phyloP scores from a whole-genome alignment of 2,113 vertebrate genomes.

The Triplophysa siluroides region DNA sequence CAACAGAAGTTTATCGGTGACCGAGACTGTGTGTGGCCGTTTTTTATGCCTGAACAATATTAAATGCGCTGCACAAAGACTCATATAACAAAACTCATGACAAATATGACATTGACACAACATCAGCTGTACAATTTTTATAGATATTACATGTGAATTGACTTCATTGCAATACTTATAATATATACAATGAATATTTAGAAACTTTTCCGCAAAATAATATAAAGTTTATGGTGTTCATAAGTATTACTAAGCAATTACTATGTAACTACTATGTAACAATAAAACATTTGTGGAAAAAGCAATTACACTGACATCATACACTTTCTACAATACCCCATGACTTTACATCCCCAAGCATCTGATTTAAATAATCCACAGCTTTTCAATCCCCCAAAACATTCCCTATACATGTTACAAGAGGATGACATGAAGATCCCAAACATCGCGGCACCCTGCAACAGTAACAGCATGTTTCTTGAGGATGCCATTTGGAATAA shows the following conservation, averaged over 20 bases:
- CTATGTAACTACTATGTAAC: too few species aligned
- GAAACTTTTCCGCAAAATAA: too few species aligned
- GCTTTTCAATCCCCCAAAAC: not conserved
- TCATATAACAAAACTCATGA: not conserved
- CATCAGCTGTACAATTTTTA: too few species aligned
- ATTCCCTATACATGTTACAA: not conserved
- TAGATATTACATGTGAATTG: too few species aligned
- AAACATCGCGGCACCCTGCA: conserved; percentile 18
- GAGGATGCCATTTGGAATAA: conserved; percentile 43
- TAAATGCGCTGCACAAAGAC: not conserved
- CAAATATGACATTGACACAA: not conserved
- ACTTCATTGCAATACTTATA: too few species aligned
- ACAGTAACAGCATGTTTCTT: conserved; percentile 26
- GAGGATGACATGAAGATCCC: not conserved
- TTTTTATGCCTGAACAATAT: not conserved
- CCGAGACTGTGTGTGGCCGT: not conserved
- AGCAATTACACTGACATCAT: too few species aligned
- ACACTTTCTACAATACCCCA: not conserved
- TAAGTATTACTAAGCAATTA: too few species aligned
- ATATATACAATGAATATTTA: too few species aligned
- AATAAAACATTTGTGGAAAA: too few species aligned
- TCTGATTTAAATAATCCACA: not conserved
- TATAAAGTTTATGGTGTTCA: too few species aligned
- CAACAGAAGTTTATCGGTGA: not conserved
- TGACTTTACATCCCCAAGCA: not conserved